These are phyloP conservation scores for Acleris sparsana DNA, from an alignment of 2,888 invertebrate species.

Conservation along the genomic window DNA sequence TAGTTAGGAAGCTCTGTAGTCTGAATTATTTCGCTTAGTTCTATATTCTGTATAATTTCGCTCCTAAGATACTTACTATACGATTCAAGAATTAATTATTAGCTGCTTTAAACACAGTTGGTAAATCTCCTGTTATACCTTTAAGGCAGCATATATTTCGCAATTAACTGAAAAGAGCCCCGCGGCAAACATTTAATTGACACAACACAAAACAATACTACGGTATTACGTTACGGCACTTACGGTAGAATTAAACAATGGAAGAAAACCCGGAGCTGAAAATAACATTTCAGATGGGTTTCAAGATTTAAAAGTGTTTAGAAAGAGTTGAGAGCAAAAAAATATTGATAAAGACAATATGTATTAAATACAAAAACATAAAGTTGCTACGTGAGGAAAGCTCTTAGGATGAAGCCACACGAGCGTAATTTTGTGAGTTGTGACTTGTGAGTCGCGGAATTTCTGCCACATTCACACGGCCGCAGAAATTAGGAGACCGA, in stretches of 20 bases:
- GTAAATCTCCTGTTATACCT: background rate
- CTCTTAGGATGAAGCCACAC: no score
- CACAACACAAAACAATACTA: background rate
- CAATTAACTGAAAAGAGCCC: constrained; percentile 4
- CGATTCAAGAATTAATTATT: no score
- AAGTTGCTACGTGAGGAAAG: no score
- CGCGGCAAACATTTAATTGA: constrained; percentile 7
- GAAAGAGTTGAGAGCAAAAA: background rate
- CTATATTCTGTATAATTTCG: background rate
- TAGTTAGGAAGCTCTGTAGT: constrained; percentile 18
- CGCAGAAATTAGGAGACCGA: no score
- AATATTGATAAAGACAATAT: background rate
- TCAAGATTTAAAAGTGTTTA: constrained; percentile 15
- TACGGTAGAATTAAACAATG: constrained; percentile 3
- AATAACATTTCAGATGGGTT: background rate
- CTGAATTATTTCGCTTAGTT: constrained; percentile 26
- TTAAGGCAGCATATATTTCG: background rate
- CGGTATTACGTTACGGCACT: constrained; percentile 6
- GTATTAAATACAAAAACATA: no score
- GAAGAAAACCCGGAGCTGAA: background rate
- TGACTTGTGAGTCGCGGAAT: no score
- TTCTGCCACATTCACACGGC: no score
- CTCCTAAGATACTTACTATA: background rate
- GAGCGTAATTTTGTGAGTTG: no score
- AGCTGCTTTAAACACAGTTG: background rate